Conservation (phyloP, 2,113 vertebrate species). For the Pterocles orientalis region DNA sequence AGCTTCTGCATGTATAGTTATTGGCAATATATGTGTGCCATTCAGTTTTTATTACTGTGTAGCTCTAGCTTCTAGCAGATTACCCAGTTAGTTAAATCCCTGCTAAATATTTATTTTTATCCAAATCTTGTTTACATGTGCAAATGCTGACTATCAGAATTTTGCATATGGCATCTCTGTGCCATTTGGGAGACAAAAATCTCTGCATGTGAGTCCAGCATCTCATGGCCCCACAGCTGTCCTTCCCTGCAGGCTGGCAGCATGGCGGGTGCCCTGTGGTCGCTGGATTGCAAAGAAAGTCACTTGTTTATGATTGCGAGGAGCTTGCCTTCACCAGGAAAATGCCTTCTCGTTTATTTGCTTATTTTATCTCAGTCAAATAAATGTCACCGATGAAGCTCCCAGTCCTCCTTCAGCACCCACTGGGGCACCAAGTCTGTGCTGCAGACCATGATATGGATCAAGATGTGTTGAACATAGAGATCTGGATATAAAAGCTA, state of each 20-base stretch:
- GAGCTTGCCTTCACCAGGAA: neutral
- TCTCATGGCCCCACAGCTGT: neutral
- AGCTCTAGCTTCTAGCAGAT: neutral
- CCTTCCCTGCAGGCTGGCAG: neutral
- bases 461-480: neutral
- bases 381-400: neutral
- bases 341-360: neutral
- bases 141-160: neutral
- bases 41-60: neutral
- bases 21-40: neutral
- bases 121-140: neutral
- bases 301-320: neutral
- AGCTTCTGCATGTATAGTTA: neutral
- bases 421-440: neutral
- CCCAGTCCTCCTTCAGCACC: no score
- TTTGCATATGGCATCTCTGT: neutral
- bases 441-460: fast-evolving
- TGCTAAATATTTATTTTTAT: slow-evolving; percentile 13
- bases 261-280: fast-evolving
- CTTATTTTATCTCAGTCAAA: neutral
- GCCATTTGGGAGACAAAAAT: neutral
- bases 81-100: neutral
- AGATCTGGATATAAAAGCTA: neutral
- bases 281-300: neutral
- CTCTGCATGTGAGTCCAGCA: fast-evolving